These are phyloP conservation scores for Sebastes matsubarae DNA, from an alignment of 2,797 vertebrate species.

Conservation along the genomic window DNA sequence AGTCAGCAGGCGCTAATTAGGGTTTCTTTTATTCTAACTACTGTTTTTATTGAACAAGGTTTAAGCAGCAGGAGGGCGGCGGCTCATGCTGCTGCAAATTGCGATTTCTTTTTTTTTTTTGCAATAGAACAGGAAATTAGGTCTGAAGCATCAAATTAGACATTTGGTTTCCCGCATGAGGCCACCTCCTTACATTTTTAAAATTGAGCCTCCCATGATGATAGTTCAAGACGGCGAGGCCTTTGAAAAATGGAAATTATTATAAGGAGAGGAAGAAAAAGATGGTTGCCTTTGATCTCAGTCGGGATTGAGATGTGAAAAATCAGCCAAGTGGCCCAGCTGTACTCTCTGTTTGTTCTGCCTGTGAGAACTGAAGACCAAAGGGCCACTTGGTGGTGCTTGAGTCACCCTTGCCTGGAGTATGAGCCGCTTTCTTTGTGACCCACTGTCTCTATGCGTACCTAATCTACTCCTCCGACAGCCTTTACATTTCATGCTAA, in stretches of 20 bases:
- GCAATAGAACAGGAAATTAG: slow-evolving; percentile 74
- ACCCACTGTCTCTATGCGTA: slow-evolving; percentile 47
- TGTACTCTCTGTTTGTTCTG: slow-evolving; percentile 60
- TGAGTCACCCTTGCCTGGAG: slow-evolving; percentile 52
- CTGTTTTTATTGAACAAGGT: slow-evolving; percentile 78
- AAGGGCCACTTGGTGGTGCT: slow-evolving; percentile 60
- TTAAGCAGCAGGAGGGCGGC: slow-evolving; percentile 65
- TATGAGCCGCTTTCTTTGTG: slow-evolving; percentile 34
- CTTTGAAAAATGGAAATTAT: slow-evolving; percentile 51
- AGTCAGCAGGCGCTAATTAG: slow-evolving; percentile 81
- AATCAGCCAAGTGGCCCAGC: slow-evolving; percentile 55
- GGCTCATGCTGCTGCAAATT: slow-evolving; percentile 68
- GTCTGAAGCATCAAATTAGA: slow-evolving; percentile 70
- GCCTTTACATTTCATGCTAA: slow-evolving; percentile 61
- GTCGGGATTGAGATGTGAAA: slow-evolving; percentile 50
- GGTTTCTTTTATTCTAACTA: slow-evolving; percentile 77
- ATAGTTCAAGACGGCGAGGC: slow-evolving; percentile 10
- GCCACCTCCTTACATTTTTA: slow-evolving; percentile 25
- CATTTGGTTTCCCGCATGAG: slow-evolving; percentile 34
- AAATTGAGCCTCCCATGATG: slow-evolving; percentile 41
- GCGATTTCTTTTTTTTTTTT: slow-evolving; percentile 50
- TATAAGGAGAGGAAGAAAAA: slow-evolving; percentile 29
- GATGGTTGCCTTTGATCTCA: slow-evolving; percentile 59
- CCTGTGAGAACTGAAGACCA: slow-evolving; percentile 37
- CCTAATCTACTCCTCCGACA: slow-evolving; percentile 54